Percentiles rank a stretch among this genome's conserved stretches.
These are phyloP conservation scores for Columba janthina DNA, from an alignment of 2,113 vertebrate genomes.

Conservation along the genomic window DNA sequence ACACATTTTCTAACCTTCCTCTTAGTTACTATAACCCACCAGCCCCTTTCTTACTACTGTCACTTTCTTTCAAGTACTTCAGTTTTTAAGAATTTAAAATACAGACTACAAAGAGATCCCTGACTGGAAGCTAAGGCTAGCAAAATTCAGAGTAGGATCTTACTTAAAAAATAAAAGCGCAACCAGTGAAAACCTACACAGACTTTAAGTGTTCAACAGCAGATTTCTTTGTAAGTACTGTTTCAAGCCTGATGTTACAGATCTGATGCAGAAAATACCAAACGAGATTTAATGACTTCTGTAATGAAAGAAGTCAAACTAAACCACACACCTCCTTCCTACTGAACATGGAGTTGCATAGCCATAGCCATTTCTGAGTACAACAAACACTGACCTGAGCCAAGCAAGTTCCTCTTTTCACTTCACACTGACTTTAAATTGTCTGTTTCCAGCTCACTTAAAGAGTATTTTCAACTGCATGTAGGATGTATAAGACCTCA, in stretches of 20 bases:
- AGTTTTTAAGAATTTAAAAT: not conserved
- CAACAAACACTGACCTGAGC: not conserved
- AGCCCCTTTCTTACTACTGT: not conserved
- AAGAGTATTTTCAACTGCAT: not conserved
- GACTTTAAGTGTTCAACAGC: not conserved
- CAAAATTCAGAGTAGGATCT: not conserved
- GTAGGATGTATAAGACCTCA: not conserved
- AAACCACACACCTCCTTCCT: not conserved
- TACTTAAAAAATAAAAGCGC: not conserved
- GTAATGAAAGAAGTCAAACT: not conserved
- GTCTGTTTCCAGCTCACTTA: not conserved
- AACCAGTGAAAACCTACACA: not conserved
- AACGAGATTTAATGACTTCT: not conserved
- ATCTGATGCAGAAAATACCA: not conserved
- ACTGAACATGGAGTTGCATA: not conserved
- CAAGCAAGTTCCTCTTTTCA: slow-evolving; percentile 32
- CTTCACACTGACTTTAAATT: not conserved
- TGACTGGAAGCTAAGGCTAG: not conserved
- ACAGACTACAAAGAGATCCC: not conserved
- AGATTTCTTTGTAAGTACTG: not conserved
- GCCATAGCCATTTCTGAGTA: not conserved
- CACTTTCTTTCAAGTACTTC: not conserved
- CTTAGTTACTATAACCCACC: not conserved
- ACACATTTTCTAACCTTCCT: not conserved
- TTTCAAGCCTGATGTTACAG: not conserved